Evolutionary conservation across 2,113 vertebrate genomes (phyloP), one percentile per base, ranked within the genome.

Genomic region (Canis aureus): DNA sequence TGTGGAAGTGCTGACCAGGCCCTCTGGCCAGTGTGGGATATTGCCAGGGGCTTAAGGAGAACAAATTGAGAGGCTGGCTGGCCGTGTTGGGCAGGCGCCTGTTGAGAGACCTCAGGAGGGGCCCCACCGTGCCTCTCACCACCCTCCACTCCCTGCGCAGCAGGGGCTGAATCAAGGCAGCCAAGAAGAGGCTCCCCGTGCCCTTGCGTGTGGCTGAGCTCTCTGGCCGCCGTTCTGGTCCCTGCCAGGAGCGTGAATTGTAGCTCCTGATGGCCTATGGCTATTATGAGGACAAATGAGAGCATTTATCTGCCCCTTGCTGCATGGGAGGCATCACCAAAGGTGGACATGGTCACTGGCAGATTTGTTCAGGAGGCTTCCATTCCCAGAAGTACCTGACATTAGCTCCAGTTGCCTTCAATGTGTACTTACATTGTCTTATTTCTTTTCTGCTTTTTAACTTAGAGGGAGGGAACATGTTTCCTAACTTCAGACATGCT

Each of bases 361-460:
- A 62, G 27, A 11, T 74, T 73, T 27, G 23, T 82, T 17, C 3
- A 27, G 79, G 35, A 81, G 62, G 51, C 59, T 38, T 57, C 66
- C 1, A 0, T 53, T 32, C 89, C 66, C 53, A 62, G 81, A 38
- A 89, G 64, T 38, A 3, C 55, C 69, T 29, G 59, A 53, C 8
- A 0, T 27, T 76, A 6, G 69, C 25, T 81, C n/a, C 22, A 13
- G 59, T 29, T 59, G 29, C 22, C 79, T 57, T 67, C 57, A 51
- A 64, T 9, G 3, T 66, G 1, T 23, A 1, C 16, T 49, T 80
- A 5, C 0, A 1, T 25, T 81, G n/a, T 71, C 86, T 79, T 67
- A 19, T 32, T 86, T 92, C 62, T 67, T 60, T 81, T 23, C 62
- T 81, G 53, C 59, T 62, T 96, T 86, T 67, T 90, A 35, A 74